Evolutionary conservation across 2,797 vertebrate genomes (phyloP), one percentile per base, ranked within the genome.

Genomic region (Apogon hyalosoma): DNA sequence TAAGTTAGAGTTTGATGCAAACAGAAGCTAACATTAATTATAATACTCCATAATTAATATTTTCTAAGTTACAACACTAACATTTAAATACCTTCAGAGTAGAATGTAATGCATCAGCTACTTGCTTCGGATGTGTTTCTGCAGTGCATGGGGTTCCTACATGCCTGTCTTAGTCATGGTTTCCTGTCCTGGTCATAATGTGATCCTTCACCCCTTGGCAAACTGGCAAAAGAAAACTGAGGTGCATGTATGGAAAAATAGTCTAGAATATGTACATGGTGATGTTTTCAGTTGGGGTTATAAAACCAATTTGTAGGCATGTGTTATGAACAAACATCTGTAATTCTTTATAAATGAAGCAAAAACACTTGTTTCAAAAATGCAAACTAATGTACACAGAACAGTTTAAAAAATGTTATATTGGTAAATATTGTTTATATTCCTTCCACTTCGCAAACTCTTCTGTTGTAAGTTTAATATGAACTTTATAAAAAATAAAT

Each of bases 91-190:
- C 38, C 56, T 42, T 21, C 67, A 52, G 2, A 48, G 40, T 10
- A 55, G 54, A 67, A 50, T 69, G 55, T 19, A 42, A 62, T n/a
- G 21, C 0, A 12, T 4, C 60, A 70, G 61, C 40, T 57, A 28
- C 42, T 49, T 67, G 63, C 75, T 72, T 69, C 63, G 52, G 50
- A 51, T 80, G 63, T 52, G 83, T 80, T 63, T 66, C 47, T 45
- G 16, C 56, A 63, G 45, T 62, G 42, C 59, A 46, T 58, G 71
- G 70, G 50, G 63, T 75, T 40, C 46, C 65, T 65, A 77, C 63
- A 64, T 65, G 40, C 10, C 28, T 11, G 9, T 49, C 50, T 71
- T 40, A 73, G 8, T 31, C 40, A 51, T 14, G 43, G 28, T 63
- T 79, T 67, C 57, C 56, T 36, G 13, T 21, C 39, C 15, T 40